Base-by-base conservation (phyloP, 37 sponge, comb jelly and placozoan species). In the Spongia lamella region DNA sequence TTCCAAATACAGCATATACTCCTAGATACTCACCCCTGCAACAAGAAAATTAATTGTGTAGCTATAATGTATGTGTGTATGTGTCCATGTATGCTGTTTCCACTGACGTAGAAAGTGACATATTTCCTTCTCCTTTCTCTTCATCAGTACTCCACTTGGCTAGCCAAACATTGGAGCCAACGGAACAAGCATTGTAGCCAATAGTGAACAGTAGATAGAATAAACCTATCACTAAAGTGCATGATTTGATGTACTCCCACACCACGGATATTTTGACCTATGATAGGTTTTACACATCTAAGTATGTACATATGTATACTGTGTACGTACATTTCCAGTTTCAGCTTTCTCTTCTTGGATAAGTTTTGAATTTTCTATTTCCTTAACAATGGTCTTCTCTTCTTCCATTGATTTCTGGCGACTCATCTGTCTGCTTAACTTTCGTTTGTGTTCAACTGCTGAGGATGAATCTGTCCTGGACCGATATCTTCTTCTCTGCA, bases 301-400 rank as follows among this genome's bases (percentile, higher is more conserved):
- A 73, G 26, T 7, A 13, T 36, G 5, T 34, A 13, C 9, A 43
- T 9, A 43, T 43, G 9, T 43, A 5, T 13, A 43, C 9, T 43
- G 9, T 13, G 47, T 43, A 9, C 47, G 5, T 50, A 94, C 90
- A 51, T 29, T 76, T 71, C 96, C 96, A 4, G 76, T 79, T 39
- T 83, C 92, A 36, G 84, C 90, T 29, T 32, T 88, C 80, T 96
- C 90, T 52, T 81, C 90, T 11, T 68, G 47, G 29, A 89, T 89
- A 29, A 96, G 80, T 0, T 61, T 36, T 38, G 60, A 64, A 5
- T 68, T 68, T 38, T 68, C 76, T 49, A 7, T 67, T 19, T 27
- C 77, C 49, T 32, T 40, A 9, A 70, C 60, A 16, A 29, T 72
- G 11, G 15, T 53, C 21, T 79, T 75, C 53, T 78, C 72, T 31